A percentile compares a stretch with the other conserved stretches of the same genome.
Evolutionary conservation across 2,797 vertebrate species (phyloP).

Genomic region (Mus spretus): DNA sequence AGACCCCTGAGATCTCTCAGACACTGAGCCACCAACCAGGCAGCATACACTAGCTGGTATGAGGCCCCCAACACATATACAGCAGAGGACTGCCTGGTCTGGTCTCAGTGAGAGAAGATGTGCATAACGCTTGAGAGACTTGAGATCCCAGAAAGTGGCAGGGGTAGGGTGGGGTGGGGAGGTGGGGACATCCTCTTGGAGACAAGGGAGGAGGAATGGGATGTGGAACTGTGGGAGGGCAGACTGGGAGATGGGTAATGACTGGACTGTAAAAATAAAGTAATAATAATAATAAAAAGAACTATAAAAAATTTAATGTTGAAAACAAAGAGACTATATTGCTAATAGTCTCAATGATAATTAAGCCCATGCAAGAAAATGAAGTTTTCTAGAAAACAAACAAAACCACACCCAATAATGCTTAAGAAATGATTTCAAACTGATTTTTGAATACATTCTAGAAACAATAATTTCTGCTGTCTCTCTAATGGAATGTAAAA

Average conservation of each 20-base stretch:
- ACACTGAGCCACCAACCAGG: background rate
- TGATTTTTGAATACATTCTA: background rate
- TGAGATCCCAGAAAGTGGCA: background rate
- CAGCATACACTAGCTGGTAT: background rate
- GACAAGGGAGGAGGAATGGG: background rate
- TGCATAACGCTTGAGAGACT: background rate
- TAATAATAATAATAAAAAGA: background rate
- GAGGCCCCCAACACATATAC: background rate
- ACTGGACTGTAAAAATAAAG: background rate
- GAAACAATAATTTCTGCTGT: background rate
- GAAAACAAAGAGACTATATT: background rate
- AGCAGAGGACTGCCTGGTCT: background rate
- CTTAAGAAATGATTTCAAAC: constrained; percentile 35
- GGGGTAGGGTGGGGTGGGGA: background rate
- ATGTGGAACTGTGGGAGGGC: background rate
- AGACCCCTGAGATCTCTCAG: background rate
- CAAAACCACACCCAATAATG: background rate
- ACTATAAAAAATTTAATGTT: background rate
- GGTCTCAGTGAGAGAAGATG: background rate
- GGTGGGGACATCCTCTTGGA: background rate
- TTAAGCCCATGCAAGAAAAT: background rate
- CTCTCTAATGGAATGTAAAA: constrained; percentile 6
- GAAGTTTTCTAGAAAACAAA: background rate
- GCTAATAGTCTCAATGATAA: background rate
- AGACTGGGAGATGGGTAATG: background rate